Evolutionary conservation across 2,888 invertebrate genomes (phyloP).

Genomic region (Ptilodon capucinus): DNA sequence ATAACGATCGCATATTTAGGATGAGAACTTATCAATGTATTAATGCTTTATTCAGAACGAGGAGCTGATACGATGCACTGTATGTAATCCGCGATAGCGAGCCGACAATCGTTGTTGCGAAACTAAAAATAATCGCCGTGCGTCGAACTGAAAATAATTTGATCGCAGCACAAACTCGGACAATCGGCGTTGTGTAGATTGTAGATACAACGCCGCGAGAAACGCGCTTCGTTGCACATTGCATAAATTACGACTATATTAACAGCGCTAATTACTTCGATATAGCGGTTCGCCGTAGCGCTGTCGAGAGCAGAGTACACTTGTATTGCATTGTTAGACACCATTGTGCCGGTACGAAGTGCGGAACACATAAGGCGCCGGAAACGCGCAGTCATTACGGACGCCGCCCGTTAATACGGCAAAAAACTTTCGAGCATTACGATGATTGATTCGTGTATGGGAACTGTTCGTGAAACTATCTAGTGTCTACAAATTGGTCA

Average conservation of each 20-base stretch:
- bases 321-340: conserved; percentile 51
- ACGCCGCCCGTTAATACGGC: conserved; percentile 57
- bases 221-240: conserved; percentile 40
- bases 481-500: conserved; percentile 66
- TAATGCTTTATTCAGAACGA: conserved; percentile 53
- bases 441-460: conserved; percentile 70
- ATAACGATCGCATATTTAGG: conserved; percentile 48
- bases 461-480: conserved; percentile 62
- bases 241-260: conserved; percentile 57
- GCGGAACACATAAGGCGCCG: conserved; percentile 44
- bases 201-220: conserved; percentile 5
- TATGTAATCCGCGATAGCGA: conserved; percentile 46
- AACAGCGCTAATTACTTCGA: conserved; percentile 61
- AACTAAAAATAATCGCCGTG: conserved; percentile 56
- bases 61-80: conserved; percentile 43
- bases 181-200: conserved; percentile 31
- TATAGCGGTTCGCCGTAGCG: conserved; percentile 43
- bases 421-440: conserved; percentile 57
- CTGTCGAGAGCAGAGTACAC: conserved; percentile 51
- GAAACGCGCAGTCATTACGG: conserved; percentile 63
- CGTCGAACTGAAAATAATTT: conserved; percentile 55
- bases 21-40: conserved; percentile 42
- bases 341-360: conserved; percentile 54
- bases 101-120: conserved; percentile 47
- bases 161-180: conserved; percentile 51